Evolutionary conservation across 2,888 invertebrate genomes (phyloP).

Genomic region (Odontothrips loti): DNA sequence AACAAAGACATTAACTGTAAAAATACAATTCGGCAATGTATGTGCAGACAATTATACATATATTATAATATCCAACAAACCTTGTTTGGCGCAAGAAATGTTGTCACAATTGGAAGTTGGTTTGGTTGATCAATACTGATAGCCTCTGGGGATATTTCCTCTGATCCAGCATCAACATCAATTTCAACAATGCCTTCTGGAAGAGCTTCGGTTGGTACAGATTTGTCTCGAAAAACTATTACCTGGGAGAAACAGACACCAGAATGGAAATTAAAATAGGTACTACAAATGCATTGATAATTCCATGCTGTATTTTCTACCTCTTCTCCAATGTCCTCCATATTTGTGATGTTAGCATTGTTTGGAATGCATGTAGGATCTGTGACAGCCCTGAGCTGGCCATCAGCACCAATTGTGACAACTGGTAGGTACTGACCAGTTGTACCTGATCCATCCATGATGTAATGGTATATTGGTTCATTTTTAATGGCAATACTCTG

Average conservation of each 20-base stretch:
- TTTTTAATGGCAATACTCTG: constrained; percentile 22
- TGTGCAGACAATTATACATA: too few species aligned
- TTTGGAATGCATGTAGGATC: not conserved
- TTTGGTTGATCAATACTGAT: not conserved
- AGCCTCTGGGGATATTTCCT: not conserved
- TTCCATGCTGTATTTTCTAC: not conserved
- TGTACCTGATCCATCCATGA: constrained; percentile 7
- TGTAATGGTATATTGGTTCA: constrained; percentile 8
- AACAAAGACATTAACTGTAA: not conserved
- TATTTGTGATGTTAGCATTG: not conserved
- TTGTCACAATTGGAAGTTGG: not conserved
- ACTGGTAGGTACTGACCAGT: not conserved
- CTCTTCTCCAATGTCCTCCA: constrained; percentile 2
- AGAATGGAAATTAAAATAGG: not conserved
- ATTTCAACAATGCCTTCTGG: not conserved
- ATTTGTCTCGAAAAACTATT: not conserved
- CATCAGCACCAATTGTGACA: constrained; percentile 18
- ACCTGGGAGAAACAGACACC: not conserved
- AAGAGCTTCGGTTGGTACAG: not conserved
- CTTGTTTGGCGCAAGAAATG: not conserved
- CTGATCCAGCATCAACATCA: constrained; percentile 10
- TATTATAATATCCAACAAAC: too few species aligned
- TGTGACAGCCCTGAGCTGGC: not conserved
- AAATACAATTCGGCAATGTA: not conserved
- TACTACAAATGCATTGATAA: not conserved